Evolutionary conservation across 2,113 vertebrate species (phyloP), one percentile per base, ranked within the genome.

Genomic region (Seriola dumerili): DNA sequence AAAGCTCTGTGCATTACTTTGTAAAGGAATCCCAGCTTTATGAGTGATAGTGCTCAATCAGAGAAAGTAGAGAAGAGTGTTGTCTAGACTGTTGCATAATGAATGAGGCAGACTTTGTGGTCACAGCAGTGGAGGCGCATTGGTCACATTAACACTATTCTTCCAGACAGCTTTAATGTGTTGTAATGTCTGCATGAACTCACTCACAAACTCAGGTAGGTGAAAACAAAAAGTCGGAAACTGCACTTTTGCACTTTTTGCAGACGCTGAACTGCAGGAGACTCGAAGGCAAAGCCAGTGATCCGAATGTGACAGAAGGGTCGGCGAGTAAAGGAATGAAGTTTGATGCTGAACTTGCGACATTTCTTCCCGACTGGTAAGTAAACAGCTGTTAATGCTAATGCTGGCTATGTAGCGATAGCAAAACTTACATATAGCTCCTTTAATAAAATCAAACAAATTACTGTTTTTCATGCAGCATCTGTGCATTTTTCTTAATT

Each of bases 61-160:
- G 74, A 57, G 68, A 78, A 79, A 29, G 68, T 25, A 36, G 11
- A 65, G 16, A 50, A 52, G 36, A 67, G 70, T 52, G 67, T 61
- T n/a, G 86, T 88, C 86, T 85, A 72, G 90, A 85, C 79, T 67
- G 59, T 50, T 90, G 73, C 84, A 91, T 85, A 85, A 86, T 83
- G 48, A 81, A 90, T 85, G 80, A 87, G 48, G 64, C 32, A 19
- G 79, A 83, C 63, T 32, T 65, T 16, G 54, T 69, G 80, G 55
- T 71, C n/a, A 40, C n/a, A 44, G 57, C 16, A 29, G 57, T 75
- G 55, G 17, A 38, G 67, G 78, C 83, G 52, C 61, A 62, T 25
- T 36, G 89, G 83, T 91, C 86, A 86, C 62, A 78, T 84, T 76
- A 65, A 86, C 87, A 85, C 74, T 66, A 29, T 52, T 58, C 19